Conservation (phyloP, 1,140 invertebrate species). For the Rhagoletis pomonella region DNA sequence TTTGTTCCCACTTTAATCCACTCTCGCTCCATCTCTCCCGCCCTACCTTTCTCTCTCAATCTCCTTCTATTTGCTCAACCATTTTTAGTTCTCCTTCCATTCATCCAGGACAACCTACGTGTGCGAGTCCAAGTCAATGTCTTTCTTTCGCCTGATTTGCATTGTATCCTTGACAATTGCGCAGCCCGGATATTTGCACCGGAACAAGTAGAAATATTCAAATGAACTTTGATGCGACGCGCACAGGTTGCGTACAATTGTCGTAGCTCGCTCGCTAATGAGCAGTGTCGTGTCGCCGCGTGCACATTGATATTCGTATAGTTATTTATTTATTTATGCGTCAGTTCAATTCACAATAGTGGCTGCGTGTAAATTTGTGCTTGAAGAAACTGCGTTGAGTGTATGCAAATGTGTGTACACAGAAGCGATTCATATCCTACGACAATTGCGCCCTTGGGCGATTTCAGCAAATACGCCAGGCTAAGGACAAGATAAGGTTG, state of each 20-base stretch:
- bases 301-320: background rate
- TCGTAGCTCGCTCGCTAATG: slow-evolving; percentile 4
- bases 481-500: background rate
- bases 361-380: background rate
- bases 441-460: background rate
- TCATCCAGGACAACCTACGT: too few species aligned
- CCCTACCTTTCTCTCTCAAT: background rate
- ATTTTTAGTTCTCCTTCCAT: too few species aligned
- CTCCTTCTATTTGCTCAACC: background rate
- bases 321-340: background rate
- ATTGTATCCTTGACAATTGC: slow-evolving; percentile 48
- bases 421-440: background rate
- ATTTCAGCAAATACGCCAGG: background rate
- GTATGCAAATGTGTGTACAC: background rate
- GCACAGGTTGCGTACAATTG: background rate
- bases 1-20: background rate
- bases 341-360: background rate
- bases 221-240: background rate
- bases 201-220: slow-evolving; percentile 38
- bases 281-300: background rate
- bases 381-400: background rate
- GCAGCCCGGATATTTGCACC: slow-evolving; percentile 11
- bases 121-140: background rate
- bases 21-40: background rate
- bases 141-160: slow-evolving; percentile 37